These are phyloP conservation scores for Halcyon malimbica DNA, from an alignment of 2,113 vertebrate genomes.

Conservation along the genomic window DNA sequence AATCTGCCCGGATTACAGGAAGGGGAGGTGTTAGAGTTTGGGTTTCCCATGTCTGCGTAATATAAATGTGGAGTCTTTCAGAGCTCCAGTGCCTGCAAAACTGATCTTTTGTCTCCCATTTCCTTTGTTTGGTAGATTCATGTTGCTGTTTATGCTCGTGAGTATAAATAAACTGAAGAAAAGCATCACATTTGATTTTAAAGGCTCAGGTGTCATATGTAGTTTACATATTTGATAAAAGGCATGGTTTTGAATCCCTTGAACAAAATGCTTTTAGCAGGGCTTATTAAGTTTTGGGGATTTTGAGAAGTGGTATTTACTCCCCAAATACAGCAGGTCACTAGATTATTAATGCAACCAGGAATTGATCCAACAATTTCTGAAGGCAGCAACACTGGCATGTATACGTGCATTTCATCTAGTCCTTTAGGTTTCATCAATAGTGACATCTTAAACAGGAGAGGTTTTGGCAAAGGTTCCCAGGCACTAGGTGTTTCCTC, in stretches of 20 bases:
- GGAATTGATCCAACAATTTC: neutral
- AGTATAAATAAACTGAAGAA: neutral
- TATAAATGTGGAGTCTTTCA: neutral
- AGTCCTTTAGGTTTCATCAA: neutral
- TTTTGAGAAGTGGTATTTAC: neutral
- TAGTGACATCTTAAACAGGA: neutral
- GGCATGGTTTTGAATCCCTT: neutral
- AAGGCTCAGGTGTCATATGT: neutral
- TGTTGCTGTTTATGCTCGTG: neutral
- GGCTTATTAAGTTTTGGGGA: neutral
- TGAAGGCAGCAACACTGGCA: neutral
- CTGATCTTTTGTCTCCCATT: neutral
- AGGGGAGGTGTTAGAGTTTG: neutral
- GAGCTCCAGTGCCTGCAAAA: neutral
- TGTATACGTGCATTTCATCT: neutral
- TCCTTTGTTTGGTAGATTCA: rapidly evolving
- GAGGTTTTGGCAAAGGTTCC: neutral
- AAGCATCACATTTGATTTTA: neutral
- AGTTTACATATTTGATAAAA: neutral
- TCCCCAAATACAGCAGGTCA: neutral
- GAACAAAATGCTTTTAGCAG: neutral
- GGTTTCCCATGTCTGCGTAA: neutral
- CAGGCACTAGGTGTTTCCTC: neutral
- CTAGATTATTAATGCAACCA: neutral
- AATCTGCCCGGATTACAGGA: neutral